These are phyloP conservation scores for Hemibagrus guttatus DNA, from an alignment of 2,797 vertebrate species.

Conservation along the genomic window DNA sequence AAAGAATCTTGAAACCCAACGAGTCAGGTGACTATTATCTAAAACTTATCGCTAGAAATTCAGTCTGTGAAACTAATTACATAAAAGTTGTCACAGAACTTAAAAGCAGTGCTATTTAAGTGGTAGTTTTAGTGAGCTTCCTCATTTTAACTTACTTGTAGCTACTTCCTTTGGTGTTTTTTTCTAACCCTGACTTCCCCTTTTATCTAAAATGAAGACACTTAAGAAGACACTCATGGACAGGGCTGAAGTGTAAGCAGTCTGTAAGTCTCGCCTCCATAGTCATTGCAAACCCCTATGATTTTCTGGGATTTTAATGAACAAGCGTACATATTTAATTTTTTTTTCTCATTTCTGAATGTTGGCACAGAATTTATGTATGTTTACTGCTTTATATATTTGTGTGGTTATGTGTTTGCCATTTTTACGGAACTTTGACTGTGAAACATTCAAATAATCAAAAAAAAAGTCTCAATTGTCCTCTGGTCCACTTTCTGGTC, in stretches of 20 bases:
- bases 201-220: constrained; percentile 66
- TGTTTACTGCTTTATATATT: background rate
- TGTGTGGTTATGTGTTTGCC: background rate
- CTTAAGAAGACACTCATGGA: constrained; percentile 45
- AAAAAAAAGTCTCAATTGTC: background rate
- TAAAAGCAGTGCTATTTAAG: constrained; percentile 44
- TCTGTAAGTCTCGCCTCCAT: background rate
- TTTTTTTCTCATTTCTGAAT: background rate
- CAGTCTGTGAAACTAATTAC: background rate
- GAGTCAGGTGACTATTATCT: background rate
- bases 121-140: constrained; percentile 69
- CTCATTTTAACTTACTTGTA: constrained; percentile 73
- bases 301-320: background rate
- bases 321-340: background rate
- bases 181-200: constrained; percentile 68
- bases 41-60: background rate
- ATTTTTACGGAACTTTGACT: background rate
- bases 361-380: background rate
- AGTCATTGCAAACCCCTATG: background rate
- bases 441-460: background rate
- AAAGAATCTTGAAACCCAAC: constrained; percentile 2
- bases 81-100: constrained; percentile 12
- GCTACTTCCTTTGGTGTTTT: constrained; percentile 74
- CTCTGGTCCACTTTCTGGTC: background rate
- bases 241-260: background rate